Evolutionary conservation across 1,140 invertebrate genomes (phyloP), one percentile per base, ranked within the genome.

Genomic region (Capitella teleta): DNA sequence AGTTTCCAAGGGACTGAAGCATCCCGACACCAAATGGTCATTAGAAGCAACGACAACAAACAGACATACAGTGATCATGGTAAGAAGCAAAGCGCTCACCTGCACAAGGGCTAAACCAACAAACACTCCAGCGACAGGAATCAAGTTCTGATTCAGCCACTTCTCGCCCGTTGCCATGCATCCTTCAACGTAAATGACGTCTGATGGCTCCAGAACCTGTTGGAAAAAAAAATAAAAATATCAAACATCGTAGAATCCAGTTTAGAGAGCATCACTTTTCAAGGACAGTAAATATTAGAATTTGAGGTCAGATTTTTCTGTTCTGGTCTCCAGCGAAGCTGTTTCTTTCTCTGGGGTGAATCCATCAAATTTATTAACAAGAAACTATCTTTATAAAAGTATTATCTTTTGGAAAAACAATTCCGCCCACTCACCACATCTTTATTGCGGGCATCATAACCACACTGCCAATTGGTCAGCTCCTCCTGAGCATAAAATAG

Each of bases 101-200:
- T 70, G 67, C 30, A 72, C 44, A 5, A 70, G 58, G 25, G 67
- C 69, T 40, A 72, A 50, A 3, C 60, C 82, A 49, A 96, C 83
- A 51, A 84, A 79, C 34, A 83, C 80, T 45, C 82, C 84, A 30
- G 87, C 87, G 23, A 93, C 88, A 55, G 84, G 82, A 46, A 90
- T 79, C 52, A 93, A 78, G 74, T 95, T 90, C 58, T 82, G 78
- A 70, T 95, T 89, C 57, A 95, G 78, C 91, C 90, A 96, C 67
- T 90, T 87, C 73, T 94, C 88, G 47, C 85, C 87, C 52, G 88
- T 85, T 54, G 85, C 79, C 58, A 96, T 78, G 72, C 93, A 97
- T 48, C 93, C 93, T 38, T 86, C 82, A 67, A 90, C 89, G 76
- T 91, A 90, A 67, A 96, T 95, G 82, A 73, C 61, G 28, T 63